Percentiles rank a stretch among this genome's conserved stretches.
phyloP scores from a whole-genome alignment of 1,140 invertebrate genomes.

The Orchestia grillus region DNA sequence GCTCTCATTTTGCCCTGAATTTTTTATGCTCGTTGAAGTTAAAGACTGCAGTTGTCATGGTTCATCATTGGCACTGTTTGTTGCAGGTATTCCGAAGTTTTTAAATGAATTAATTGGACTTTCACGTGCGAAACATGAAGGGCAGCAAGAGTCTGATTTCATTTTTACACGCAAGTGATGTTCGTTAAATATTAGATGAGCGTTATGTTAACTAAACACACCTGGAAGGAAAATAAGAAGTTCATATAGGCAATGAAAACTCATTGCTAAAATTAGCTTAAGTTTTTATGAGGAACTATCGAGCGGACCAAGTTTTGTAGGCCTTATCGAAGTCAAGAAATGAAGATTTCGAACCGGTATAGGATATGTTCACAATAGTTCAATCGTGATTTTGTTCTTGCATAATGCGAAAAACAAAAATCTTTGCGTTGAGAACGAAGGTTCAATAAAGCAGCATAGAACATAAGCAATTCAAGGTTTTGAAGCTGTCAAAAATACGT shows the following conservation, averaged over 20 bases:
- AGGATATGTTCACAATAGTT: neutral
- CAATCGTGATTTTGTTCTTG: neutral
- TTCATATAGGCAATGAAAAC: neutral
- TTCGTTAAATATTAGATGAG: neutral
- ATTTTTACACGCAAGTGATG: neutral
- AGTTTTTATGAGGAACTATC: too few relatives aligned
- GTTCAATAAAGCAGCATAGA: neutral
- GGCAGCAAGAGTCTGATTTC: neutral
- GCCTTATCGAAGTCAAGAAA: neutral
- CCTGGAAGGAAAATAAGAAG: neutral
- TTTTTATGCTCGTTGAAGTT: neutral
- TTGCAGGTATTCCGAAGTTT: neutral
- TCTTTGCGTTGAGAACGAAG: neutral
- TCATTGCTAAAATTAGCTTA: neutral
- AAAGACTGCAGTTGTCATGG: neutral
- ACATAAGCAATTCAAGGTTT: neutral
- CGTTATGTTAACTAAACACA: neutral
- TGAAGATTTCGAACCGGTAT: neutral
- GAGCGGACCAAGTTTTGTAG: neutral
- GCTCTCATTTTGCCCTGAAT: neutral
- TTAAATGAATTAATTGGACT: neutral
- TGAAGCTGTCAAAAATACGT: neutral
- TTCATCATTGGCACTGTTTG: neutral
- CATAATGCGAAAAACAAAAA: neutral
- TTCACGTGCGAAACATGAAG: too few relatives aligned